phyloP scores from a whole-genome alignment of 2,888 invertebrate species.

The Microdon myrmicae region DNA sequence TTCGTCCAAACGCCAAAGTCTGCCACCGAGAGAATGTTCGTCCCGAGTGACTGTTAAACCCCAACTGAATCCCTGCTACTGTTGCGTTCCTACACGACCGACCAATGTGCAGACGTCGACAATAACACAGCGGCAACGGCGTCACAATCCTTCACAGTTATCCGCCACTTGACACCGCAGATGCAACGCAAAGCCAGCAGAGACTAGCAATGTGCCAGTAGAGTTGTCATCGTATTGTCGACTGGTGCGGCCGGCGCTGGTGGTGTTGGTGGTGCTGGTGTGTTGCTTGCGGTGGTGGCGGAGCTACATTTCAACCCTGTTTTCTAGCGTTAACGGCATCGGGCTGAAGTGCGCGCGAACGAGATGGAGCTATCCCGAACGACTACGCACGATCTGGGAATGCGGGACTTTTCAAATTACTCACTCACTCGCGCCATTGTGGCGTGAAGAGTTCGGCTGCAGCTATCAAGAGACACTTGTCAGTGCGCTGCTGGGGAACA shows the following conservation, averaged over 20 bases:
- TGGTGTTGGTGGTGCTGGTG: constrained; percentile 57
- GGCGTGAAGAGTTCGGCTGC: constrained; percentile 18
- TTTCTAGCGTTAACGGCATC: background rate
- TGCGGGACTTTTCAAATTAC: constrained; percentile 26
- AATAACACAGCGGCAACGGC: constrained; percentile 48
- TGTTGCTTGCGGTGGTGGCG: constrained; percentile 55
- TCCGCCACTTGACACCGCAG: constrained; percentile 42
- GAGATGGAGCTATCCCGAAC: constrained; percentile 5
- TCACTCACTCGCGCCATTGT: constrained; percentile 36
- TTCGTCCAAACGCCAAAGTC: constrained; percentile 36
- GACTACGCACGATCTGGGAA: constrained; percentile 36
- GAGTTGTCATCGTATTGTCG: constrained; percentile 32
- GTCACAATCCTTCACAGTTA: constrained; percentile 34
- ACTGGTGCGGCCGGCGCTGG: constrained; percentile 16
- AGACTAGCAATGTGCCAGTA: constrained; percentile 35
- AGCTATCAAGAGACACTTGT: constrained; percentile 26
- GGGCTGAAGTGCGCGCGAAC: constrained; percentile 19
- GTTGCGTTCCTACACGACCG: constrained; percentile 55
- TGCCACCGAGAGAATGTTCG: constrained; percentile 53
- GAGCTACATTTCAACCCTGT: constrained; percentile 53
- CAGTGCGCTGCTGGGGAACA: constrained; percentile 8
- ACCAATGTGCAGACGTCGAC: constrained; percentile 46
- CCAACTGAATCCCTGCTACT: constrained; percentile 68
- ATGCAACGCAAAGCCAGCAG: constrained; percentile 50
- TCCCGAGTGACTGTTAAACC: constrained; percentile 69